Base-by-base conservation (phyloP, 2,113 vertebrate genomes). In the Upupa epops region DNA sequence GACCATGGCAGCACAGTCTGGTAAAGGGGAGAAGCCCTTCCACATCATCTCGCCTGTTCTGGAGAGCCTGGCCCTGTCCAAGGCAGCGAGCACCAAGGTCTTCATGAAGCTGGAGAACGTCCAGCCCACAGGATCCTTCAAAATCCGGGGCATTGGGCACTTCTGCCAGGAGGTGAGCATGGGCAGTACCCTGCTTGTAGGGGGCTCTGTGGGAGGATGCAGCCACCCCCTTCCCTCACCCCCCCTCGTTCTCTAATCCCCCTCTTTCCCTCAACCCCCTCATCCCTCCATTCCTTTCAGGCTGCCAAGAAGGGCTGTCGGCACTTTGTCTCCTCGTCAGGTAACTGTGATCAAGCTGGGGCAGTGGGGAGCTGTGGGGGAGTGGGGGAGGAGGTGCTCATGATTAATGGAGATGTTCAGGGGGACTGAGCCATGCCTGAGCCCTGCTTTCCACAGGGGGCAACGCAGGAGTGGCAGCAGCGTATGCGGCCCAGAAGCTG, bases 91-190 rank as follows among this genome's bases (percentile, higher is more conserved):
- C 20, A 97, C 96, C 17, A 82, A 96, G 3, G 96, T 99, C 75
- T 98, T 98, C 81, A 98, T 99, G 95, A 99, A 99, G 83, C 95
- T 98, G 88, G 99, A 99, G 34, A 99, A 98, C 1, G 89, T 98
- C 40, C 98, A 99, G 95, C 98, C 98, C 8, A 94, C 97, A 0
- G 98, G 98, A 24, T 99, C 99, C 88, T 99, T 99, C 94, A 99
- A 99, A 96, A 99, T 99, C 95, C 97, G 99, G 4, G 99, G 99
- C 88, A 98, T 99, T 0, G 98, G 99, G 21, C 98, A 98, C 72
- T 96, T 98, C 74, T 99, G 98, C 95, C 98, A 98, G 96, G 97
- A 98, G 87, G 99, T 99, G 90, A 97, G 31, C 0, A 2, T 15
- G 40, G 36, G 32, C 16, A 5, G 29, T 36, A 21, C 0, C 6